These are phyloP conservation scores for Setipinna tenuifilis DNA, from an alignment of 2,797 vertebrate species.

Conservation along the genomic window DNA sequence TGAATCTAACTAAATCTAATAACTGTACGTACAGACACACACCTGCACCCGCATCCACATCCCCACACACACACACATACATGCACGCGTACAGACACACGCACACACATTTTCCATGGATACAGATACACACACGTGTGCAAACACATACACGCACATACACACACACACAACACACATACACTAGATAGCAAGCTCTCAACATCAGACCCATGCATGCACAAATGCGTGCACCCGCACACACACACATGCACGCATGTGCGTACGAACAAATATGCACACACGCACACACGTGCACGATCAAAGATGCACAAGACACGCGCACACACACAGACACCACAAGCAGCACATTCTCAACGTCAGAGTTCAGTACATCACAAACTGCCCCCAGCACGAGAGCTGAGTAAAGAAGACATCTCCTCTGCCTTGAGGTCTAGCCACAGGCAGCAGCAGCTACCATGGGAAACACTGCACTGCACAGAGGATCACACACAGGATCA, in stretches of 20 bases:
- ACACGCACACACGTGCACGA: background rate
- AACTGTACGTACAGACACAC: background rate
- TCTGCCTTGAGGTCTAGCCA: background rate
- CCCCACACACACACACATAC: background rate
- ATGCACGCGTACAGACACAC: background rate
- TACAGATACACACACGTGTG: too few species aligned
- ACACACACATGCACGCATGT: too few species aligned
- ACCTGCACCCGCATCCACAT: background rate
- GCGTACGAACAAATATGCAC: background rate
- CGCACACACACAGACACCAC: background rate
- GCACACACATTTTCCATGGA: too few species aligned
- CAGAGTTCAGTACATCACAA: background rate
- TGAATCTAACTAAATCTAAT: too few species aligned
- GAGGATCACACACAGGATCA: too few species aligned
- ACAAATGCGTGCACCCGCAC: too few species aligned
- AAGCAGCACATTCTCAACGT: background rate
- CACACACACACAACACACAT: constrained; percentile 8
- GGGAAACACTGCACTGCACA: background rate
- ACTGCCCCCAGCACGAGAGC: background rate
- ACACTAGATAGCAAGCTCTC: background rate
- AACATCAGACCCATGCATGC: too few species aligned
- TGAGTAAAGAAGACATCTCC: background rate
- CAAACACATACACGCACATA: background rate
- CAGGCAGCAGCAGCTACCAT: background rate
- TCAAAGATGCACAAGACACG: background rate